Evolutionary conservation across 2,888 invertebrate species (phyloP).

Genomic region (Biston stratarius): DNA sequence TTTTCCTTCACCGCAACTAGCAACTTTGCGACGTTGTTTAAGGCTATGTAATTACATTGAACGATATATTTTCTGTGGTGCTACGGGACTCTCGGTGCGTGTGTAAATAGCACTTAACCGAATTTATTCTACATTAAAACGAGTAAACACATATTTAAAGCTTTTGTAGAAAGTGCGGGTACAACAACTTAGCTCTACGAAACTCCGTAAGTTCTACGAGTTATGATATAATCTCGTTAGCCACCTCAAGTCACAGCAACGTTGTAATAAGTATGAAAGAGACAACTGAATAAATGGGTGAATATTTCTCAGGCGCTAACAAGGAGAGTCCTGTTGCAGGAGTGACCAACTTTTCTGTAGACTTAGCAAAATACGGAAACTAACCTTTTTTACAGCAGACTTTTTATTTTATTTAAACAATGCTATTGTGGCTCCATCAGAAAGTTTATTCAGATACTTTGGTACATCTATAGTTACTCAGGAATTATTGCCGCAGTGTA

Average conservation of each 20-base stretch:
- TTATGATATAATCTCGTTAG: conserved; percentile 11
- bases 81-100: no score
- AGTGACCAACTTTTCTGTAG: neutral
- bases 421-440: neutral
- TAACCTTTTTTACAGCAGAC: neutral
- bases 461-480: neutral
- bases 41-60: no score
- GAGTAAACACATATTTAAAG: neutral
- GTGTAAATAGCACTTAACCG: no score
- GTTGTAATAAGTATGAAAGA: conserved; percentile 24
- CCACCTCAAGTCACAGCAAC: conserved; percentile 11
- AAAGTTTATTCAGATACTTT: neutral
- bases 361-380: neutral
- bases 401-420: neutral
- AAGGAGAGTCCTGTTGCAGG: conserved; percentile 32
- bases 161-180: neutral
- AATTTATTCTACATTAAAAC: neutral
- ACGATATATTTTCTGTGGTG: no score
- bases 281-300: conserved; percentile 42
- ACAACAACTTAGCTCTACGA: conserved; percentile 1
- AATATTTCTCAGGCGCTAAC: conserved; percentile 41
- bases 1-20: no score
- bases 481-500: neutral
- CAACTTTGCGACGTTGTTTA: no score
- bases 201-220: conserved; percentile 3